Conservation (phyloP, 2,888 invertebrate species). For the Chaetoderma sp. region DNA sequence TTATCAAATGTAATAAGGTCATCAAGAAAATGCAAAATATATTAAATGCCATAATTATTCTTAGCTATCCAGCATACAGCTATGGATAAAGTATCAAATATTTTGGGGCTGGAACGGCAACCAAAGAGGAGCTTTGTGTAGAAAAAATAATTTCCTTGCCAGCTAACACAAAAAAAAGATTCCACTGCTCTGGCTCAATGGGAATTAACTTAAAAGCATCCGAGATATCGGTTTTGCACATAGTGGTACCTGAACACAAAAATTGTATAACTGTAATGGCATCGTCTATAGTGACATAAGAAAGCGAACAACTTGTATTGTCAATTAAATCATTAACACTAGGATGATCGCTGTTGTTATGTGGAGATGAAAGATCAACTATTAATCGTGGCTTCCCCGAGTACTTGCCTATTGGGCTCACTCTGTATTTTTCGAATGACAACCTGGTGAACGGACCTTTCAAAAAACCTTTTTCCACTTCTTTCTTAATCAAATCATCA, state of each 20-base stretch:
- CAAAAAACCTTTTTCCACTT: too few species aligned
- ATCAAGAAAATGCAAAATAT: constrained; percentile 21
- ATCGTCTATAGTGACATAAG: constrained; percentile 36
- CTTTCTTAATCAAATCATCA: too few species aligned
- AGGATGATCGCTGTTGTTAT: constrained; percentile 18
- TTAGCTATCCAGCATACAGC: constrained; percentile 19
- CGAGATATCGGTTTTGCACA: constrained; percentile 32
- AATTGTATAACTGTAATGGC: constrained; percentile 27
- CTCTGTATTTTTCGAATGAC: too few species aligned
- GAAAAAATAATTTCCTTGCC: constrained; percentile 11
- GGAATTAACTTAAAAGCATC: constrained; percentile 20
- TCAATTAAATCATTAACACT: constrained; percentile 38
- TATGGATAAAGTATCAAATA: constrained; percentile 16
- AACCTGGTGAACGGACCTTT: too few species aligned
- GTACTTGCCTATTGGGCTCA: too few species aligned
- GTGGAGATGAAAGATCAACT: constrained; percentile 38
- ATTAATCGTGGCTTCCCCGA: too few species aligned
- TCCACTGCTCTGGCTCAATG: neutral
- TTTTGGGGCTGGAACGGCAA: constrained; percentile 11
- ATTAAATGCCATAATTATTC: constrained; percentile 3
- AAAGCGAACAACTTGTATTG: constrained; percentile 28
- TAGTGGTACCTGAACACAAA: constrained; percentile 2
- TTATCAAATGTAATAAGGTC: constrained; percentile 24
- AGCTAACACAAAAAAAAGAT: constrained; percentile 13
- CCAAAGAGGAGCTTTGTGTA: constrained; percentile 19